Evolutionary conservation across 1,140 invertebrate genomes (phyloP), one percentile per base, ranked within the genome.

Genomic region (Paraescarpia echinospica): DNA sequence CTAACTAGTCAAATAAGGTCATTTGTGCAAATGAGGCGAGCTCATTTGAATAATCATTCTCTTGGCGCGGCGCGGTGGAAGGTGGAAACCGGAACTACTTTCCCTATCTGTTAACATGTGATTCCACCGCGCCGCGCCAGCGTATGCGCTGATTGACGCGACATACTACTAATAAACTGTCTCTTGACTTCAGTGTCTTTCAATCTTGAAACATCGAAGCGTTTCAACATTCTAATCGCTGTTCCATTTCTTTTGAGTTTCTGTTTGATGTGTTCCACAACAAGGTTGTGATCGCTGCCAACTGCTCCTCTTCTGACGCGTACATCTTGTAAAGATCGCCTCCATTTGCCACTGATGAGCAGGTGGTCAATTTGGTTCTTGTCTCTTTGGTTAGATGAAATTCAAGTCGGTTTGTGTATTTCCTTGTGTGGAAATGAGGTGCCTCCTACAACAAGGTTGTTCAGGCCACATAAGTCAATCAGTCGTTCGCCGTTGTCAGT

Each of bases 281-380:
- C 89, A 89, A 89, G 89, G 89, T 89, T 4, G 89, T 89, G 89
- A 89, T 89, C 89, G 89, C 89, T 89, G 89, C 89, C 89, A 89
- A 89, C 89, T 18, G 89, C 89, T 89, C 89, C 4, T 89, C 89
- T 89, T 89, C 89, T 89, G 4, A 89, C n/a, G 18, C 89, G 89
- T 89, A 93, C 90, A 77, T 93, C 92, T 89, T 89, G 93, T 41
- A 94, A 91, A 89, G 93, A 92, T 88, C 48, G 90, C 34, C 93
- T 93, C 91, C 93, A 94, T 91, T 93, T 92, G 2, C 35, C 90
- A 41, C 93, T 93, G 51, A 94, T 93, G 6, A 93, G 92, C 34
- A 94, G 93, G 92, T 94, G 93, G 35, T 94, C 93, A 22, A 94
- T 94, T 51, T 94, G 94, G 35, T 89, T 94, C 88, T 93, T 92